Evolutionary conservation across 2,113 vertebrate genomes (phyloP).

Genomic region (Callocephalon fimbriatum): DNA sequence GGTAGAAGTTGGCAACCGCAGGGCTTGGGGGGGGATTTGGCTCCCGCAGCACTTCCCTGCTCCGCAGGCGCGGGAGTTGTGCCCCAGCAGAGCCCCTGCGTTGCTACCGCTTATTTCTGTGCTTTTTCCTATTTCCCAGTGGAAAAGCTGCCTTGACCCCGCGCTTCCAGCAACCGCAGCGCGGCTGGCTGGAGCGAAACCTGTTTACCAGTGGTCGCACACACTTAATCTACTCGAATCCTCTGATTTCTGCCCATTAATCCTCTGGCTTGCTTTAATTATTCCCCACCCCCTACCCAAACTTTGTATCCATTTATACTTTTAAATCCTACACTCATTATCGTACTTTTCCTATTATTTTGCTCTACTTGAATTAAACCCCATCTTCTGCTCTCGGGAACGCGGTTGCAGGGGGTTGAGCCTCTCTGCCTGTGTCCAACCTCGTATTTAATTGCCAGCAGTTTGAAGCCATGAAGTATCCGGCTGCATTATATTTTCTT

Average conservation of each 20-base stretch:
- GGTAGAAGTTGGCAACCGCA: neutral
- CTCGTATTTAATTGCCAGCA: neutral
- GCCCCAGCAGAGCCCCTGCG: neutral
- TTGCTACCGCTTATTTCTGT: neutral
- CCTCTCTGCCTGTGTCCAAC: neutral
- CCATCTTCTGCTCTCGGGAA: neutral
- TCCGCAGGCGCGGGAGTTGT: neutral
- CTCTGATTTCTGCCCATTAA: neutral
- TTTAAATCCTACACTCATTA: neutral
- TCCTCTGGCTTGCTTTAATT: neutral
- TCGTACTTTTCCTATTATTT: neutral
- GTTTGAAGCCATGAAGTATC: neutral
- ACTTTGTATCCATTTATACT: neutral
- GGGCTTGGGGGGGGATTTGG: neutral
- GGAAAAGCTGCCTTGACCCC: neutral
- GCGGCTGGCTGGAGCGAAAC: neutral
- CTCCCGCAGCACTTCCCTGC: neutral
- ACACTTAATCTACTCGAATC: neutral
- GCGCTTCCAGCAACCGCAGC: neutral
- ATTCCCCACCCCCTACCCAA: neutral
- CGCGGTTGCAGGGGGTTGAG: neutral
- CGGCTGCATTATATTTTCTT: neutral
- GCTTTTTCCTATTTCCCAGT: neutral
- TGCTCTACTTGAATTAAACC: fast-evolving
- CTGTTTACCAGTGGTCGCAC: neutral